Conservation (phyloP, 2,113 vertebrate species). For the Pygoscelis antarcticus region DNA sequence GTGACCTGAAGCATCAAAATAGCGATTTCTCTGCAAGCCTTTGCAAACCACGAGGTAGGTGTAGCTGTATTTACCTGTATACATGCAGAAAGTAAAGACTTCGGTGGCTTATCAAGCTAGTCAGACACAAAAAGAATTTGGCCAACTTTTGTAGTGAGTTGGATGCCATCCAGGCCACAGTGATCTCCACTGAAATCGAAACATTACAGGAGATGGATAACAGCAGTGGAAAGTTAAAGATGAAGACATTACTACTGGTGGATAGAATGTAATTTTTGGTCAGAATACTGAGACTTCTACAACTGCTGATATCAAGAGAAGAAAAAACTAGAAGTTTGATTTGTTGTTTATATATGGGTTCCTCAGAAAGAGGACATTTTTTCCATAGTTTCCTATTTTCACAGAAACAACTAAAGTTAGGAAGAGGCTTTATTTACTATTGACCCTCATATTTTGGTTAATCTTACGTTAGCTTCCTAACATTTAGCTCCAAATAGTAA, state of each 20-base stretch:
- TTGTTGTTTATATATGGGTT: neutral
- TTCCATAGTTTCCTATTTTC: neutral
- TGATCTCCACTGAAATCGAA: slow-evolving; percentile 46
- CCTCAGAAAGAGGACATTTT: neutral
- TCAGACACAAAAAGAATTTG: neutral
- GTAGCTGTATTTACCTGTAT: neutral
- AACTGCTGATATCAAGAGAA: neutral
- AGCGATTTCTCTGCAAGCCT: neutral
- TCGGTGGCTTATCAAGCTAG: neutral
- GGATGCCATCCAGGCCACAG: slow-evolving; percentile 28
- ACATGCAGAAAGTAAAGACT: neutral
- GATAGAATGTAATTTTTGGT: neutral
- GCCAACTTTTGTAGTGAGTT: neutral
- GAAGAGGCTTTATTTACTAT: neutral
- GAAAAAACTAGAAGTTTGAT: neutral
- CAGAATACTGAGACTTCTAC: neutral
- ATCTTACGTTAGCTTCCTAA: neutral
- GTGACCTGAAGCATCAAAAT: neutral
- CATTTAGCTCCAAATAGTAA: neutral
- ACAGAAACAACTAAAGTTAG: neutral
- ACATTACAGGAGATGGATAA: slow-evolving; percentile 45
- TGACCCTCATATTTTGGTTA: neutral
- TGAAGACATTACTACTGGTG: slow-evolving; percentile 24
- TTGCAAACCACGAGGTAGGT: neutral
- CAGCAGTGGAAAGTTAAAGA: slow-evolving; percentile 37